Base-by-base conservation (phyloP, 2,113 vertebrate genomes). In the Delphinus delphis region DNA sequence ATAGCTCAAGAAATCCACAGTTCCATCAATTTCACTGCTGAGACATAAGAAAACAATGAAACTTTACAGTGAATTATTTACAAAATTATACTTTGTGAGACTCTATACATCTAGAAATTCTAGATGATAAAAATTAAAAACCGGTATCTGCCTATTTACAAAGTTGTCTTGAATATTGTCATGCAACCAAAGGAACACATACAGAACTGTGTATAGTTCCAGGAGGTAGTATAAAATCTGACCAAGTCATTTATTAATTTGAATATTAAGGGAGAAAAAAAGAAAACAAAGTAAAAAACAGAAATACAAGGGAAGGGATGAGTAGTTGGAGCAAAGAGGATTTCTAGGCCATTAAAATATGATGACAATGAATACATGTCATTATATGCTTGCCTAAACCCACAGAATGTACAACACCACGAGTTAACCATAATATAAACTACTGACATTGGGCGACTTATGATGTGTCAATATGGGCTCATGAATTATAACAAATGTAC, bases 81-180 rank as follows among this genome's bases (percentile, higher is more conserved):
- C 95, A 98, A 90, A 96, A 92, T 79, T 88, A 90, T 95, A 96
- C 94, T 65, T 76, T 88, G 33, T 90, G 90, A 96, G 74, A 97
- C 76, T 94, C 80, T 85, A 53, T 84, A 74, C 88, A 96, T 83
- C 81, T 94, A 95, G 88, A 88, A 85, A 79, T 2, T 65, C 91
- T 92, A 97, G 93, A 95, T 94, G 91, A 79, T 93, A 76, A 44
- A 93, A 94, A 73, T 84, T 60, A 76, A 58, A 95, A 53, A 67
- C 15, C 20, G 76, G 0, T 53, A 38, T 81, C 91, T 92, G 53
- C 77, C 41, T 79, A 92, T 98, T 93, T 98, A 97, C 96, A 97
- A 94, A 76, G 58, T 93, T 98, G 97, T 98, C 96, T 98, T 98
- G 97, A 97, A 97, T 96, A 95, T 23, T 98, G 97, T 98, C 97